A percentile compares a stretch with the other conserved stretches of the same genome.
These are phyloP conservation scores for Drosophila monieri DNA, from an alignment of 2,888 invertebrate genomes.

Conservation along the genomic window DNA sequence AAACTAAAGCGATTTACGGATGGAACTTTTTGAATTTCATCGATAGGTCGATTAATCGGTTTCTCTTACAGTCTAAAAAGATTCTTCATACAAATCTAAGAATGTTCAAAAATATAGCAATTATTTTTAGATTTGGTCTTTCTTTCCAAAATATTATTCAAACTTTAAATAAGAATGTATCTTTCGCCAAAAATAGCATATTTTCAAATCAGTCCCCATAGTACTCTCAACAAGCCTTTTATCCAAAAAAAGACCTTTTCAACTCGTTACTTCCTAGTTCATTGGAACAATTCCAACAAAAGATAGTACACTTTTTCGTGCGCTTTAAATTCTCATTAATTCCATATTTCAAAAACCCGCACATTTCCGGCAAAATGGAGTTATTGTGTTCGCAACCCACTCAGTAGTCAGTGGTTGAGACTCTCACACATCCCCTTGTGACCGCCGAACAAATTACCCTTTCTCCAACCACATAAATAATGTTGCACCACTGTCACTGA, in stretches of 20 bases:
- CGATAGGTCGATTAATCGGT: background rate
- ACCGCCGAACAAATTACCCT: slow-evolving; percentile 29
- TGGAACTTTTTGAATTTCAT: background rate
- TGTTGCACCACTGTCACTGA: slow-evolving; percentile 15
- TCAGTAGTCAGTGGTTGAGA: slow-evolving; percentile 13
- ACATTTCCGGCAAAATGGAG: slow-evolving; percentile 31
- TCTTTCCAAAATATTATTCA: background rate
- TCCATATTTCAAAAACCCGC: slow-evolving; percentile 12
- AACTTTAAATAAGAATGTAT: background rate
- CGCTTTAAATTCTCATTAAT: slow-evolving; percentile 16
- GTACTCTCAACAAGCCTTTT: background rate
- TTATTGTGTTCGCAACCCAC: slow-evolving; percentile 11
- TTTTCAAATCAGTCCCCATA: background rate
- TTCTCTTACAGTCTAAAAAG: background rate
- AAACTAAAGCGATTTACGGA: background rate
- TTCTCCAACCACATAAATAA: slow-evolving; percentile 29
- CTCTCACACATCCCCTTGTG: slow-evolving; percentile 4
- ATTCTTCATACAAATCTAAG: no score
- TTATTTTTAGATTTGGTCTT: background rate
- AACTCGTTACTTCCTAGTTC: background rate
- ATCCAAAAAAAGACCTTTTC: background rate
- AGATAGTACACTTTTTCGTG: background rate
- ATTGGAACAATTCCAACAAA: background rate
- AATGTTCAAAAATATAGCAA: no score
- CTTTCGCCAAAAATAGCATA: background rate